A percentile compares a stretch with the other conserved stretches of the same genome.
Conservation (phyloP, 1,140 invertebrate species). For the Drepana arcuata region DNA sequence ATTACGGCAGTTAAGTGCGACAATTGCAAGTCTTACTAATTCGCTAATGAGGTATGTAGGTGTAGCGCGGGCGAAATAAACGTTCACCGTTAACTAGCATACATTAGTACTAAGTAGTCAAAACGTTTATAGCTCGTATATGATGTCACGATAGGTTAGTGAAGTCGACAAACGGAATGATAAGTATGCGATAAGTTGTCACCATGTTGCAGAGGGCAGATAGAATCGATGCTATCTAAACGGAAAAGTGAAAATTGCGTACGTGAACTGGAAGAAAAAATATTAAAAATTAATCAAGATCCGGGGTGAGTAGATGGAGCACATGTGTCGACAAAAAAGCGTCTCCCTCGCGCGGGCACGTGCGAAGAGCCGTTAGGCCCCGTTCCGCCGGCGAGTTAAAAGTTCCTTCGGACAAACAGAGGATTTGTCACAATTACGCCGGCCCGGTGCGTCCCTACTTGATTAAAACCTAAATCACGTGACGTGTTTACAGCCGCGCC, state of each 20-base stretch:
- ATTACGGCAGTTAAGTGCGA: constrained; percentile 43
- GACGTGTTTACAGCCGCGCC: constrained; percentile 68
- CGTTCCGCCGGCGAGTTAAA: constrained; percentile 57
- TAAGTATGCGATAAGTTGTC: constrained; percentile 24
- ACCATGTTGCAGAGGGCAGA: constrained; percentile 22
- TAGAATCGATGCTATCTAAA: constrained; percentile 34
- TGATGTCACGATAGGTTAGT: constrained; percentile 17
- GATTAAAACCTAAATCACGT: constrained; percentile 73
- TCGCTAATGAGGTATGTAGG: constrained; percentile 68
- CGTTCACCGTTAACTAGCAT: constrained; percentile 44
- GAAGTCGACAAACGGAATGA: constrained; percentile 26
- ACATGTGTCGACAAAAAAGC: constrained; percentile 68
- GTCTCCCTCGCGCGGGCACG: constrained; percentile 47
- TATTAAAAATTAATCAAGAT: constrained; percentile 71
- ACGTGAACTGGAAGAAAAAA: constrained; percentile 69
- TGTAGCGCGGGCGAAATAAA: constrained; percentile 63
- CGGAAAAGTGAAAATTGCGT: constrained; percentile 67
- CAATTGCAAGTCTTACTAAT: constrained; percentile 63
- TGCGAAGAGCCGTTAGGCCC: constrained; percentile 51
- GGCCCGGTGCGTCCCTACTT: constrained; percentile 61
- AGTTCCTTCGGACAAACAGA: constrained; percentile 70
- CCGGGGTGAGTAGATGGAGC: constrained; percentile 22
- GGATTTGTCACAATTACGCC: constrained; percentile 71
- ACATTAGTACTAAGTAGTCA: constrained; percentile 45
- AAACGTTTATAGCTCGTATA: constrained; percentile 35